phyloP scores from a whole-genome alignment of 2,888 invertebrate genomes.

The Caenorhabditis afra region DNA sequence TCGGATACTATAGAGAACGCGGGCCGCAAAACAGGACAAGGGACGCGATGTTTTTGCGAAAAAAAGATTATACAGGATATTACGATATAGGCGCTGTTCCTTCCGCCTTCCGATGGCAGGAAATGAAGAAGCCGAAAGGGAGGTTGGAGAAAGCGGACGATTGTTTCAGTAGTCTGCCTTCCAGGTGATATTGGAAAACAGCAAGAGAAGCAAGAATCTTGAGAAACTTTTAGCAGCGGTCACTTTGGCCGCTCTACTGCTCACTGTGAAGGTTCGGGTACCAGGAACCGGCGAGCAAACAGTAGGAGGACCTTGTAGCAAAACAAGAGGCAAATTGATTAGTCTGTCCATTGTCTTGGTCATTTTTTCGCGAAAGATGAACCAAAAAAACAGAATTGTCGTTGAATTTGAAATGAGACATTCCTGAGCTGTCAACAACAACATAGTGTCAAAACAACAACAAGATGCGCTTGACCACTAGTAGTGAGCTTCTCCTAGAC shows the following conservation, averaged over 20 bases:
- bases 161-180: not conserved
- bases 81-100: constrained; percentile 16
- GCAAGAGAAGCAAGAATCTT: too few species aligned
- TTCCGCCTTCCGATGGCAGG: not conserved
- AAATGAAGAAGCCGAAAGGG: too few species aligned
- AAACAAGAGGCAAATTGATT: constrained; percentile 11
- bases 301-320: too few species aligned
- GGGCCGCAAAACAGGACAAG: not conserved
- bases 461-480: constrained; percentile 59
- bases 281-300: too few species aligned
- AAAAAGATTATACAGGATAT: constrained; percentile 1
- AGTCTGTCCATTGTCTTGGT: not conserved
- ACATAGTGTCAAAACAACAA: constrained; percentile 61
- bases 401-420: constrained; percentile 61
- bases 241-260: too few species aligned
- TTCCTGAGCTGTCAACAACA: constrained; percentile 58
- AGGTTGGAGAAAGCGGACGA: too few species aligned
- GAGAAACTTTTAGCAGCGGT: too few species aligned
- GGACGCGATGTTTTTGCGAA: constrained; percentile 7
- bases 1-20: too few species aligned
- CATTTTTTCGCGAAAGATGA: constrained; percentile 20
- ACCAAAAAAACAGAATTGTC: constrained; percentile 37
- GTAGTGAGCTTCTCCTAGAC: constrained; percentile 27
- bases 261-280: too few species aligned
- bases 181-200: not conserved